Evolutionary conservation across 2,888 invertebrate genomes (phyloP), one percentile per base, ranked within the genome.

Genomic region (Caenorhabditis imperialis): DNA sequence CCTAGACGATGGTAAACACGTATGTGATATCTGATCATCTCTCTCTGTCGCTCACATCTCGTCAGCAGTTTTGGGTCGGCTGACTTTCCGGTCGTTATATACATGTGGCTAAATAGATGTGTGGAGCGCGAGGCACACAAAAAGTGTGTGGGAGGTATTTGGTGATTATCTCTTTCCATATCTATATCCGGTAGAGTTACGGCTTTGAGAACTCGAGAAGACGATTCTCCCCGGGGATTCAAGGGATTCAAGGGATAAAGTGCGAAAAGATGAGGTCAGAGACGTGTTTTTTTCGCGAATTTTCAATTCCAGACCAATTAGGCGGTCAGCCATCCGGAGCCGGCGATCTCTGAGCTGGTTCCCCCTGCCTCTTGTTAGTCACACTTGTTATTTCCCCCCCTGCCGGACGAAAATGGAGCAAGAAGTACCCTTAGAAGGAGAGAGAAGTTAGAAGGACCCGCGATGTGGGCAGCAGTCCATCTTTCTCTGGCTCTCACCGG

Each of bases 81-180:
- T 63, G 63, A 63, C 54, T 63, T 62, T 62, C 62, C 62, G 62
- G 53, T 62, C 33, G 35, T 62, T 62, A 62, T 50, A 50, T 7
- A 30, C 50, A 50, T 61, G 42, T 4, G 18, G 22, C 22, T 35
- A 40, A 51, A 27, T 51, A 25, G 22, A 20, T 42, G 6, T 22
- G 23, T 14, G 23, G 30, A 10, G 30, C 6, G 10, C 6, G 10
- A 30, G 10, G 10, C 6, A 30, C 7, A 10, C 6, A 30, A 30
- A 30, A 30, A 8, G 47, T 47, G 7, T 16, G 25, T 47, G 47
- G 27, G 53, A 18, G 44, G 44, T 45, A 25, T 44, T 30, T 23
- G 53, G 27, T 40, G 47, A 38, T 22, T 40, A 61, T 27, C 14
- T 47, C 47, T 8, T 22, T 23, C 3, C 16, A 47, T 35, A 35